Evolutionary conservation across 1,140 invertebrate species (phyloP), one percentile per base, ranked within the genome.

Genomic region (Contarinia nasturtii): DNA sequence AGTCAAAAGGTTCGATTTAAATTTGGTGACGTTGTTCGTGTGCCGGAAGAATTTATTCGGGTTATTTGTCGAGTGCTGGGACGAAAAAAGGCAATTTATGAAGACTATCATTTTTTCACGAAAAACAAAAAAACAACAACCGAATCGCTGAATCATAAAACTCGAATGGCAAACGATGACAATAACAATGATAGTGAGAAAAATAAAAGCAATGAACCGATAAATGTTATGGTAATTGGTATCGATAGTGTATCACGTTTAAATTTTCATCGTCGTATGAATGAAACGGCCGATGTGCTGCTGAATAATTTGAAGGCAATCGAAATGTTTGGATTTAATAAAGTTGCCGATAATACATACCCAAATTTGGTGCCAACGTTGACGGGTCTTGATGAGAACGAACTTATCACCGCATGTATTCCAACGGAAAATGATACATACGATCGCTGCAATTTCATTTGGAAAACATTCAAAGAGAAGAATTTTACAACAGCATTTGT

Each of bases 221-320:
- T 72, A 10, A 82, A 76, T 52, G 70, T 94, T 0, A 67, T 92
- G 19, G 67, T 93, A 11, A 59, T 92, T n/a, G 89, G 89, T 0
- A 70, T 93, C 14, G 88, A 92, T 58, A 80, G 84, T 1, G 73
- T 91, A 2, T 93, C 88, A 0, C 71, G 86, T 42, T 67, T 90
- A 44, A 90, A 92, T 64, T 80, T 89, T 48, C 73, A 82, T 41
- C 72, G 87, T 18, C 80, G 84, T 48, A 82, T 91, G 79, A 80
- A 79, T 0, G 71, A 72, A 54, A 86, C 84, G 0, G 60, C 74
- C 1, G 53, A 64, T 1, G 75, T 72, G 52, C 65, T 88, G 4
- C 49, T 51, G 12, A 67, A 70, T 48, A 60, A 73, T 11, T 63
- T 82, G 7, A 68, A 65, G 1, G 75, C 77, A 10, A 69, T 82